Base-by-base conservation (phyloP, 1,140 invertebrate species). In the Manduca sexta region DNA sequence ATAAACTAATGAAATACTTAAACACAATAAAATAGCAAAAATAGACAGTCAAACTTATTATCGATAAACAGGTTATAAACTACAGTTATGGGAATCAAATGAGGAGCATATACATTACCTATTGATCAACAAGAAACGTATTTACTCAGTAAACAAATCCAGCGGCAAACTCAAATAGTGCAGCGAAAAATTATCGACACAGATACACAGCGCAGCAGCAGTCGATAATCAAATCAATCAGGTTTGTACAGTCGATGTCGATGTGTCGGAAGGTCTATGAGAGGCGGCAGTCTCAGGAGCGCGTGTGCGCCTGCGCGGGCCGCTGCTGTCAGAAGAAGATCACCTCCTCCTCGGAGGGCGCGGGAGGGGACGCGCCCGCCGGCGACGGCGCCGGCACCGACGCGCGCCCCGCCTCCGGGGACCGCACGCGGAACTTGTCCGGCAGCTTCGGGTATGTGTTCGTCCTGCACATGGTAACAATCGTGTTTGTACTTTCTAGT, bases 391-490 rank as follows among this genome's bases (percentile, higher is more conserved):
- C 45, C 16, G 53, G 64, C 47, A 52, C n/a, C n/a, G n/a, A n/a
- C n/a, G n/a, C n/a, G n/a, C n/a, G n/a, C n/a, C n/a, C n/a, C 18
- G 39, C 18, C 14, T 88, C 87, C 7, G 86, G 84, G 3, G 83
- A 86, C 3, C 88, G 82, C 29, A 89, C 86, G 33, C 89, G 86
- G 66, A 89, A 91, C 60, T 89, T 89, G 37, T 91, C 90, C 12
- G 89, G 89, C 13, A 90, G 61, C 68, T 90, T 90, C 5, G 89
- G 90, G 69, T 90, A 90, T 0, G 89, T 89, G 63, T 89, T 88
- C 45, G 88, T 89, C 60, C 88, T 87, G 62, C 8, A 61, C 53
- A 4, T 12, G 8, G 3, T n/a, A 12, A 7, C 5, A n/a, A 35
- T 35, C 1, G n/a, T 26, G 21, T 26, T 5, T 26, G 4, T 26